These are phyloP conservation scores for Apotomis betuletana DNA, from an alignment of 2,888 invertebrate species.

Conservation along the genomic window DNA sequence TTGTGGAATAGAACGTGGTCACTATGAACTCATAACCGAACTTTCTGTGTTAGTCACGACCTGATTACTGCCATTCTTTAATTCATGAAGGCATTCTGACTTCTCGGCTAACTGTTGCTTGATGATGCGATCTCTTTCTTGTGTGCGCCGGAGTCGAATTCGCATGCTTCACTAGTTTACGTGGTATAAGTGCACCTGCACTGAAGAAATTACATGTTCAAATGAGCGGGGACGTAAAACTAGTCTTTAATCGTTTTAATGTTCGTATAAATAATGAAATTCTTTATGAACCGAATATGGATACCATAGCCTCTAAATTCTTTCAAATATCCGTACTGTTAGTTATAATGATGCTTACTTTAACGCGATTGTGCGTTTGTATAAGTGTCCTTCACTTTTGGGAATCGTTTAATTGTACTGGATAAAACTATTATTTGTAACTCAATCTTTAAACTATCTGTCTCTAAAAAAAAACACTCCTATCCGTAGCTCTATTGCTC, in stretches of 20 bases:
- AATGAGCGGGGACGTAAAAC: slow-evolving; percentile 20
- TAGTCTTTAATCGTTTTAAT: slow-evolving; percentile 12
- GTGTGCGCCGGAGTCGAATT: slow-evolving; percentile 30
- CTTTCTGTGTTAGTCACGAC: slow-evolving; percentile 41
- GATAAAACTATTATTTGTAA: too few species aligned
- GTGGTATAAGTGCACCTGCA: slow-evolving; percentile 34
- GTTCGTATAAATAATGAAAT: not conserved
- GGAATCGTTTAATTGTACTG: too few species aligned
- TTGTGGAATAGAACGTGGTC: slow-evolving; percentile 29
- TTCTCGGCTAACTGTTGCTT: slow-evolving; percentile 35
- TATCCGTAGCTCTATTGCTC: too few species aligned
- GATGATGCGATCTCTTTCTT: slow-evolving; percentile 34
- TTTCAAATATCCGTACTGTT: not conserved
- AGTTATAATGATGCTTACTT: too few species aligned
- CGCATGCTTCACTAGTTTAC: slow-evolving; percentile 30
- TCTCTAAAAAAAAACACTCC: too few species aligned
- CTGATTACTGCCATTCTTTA: slow-evolving; percentile 43
- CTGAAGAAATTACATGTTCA: slow-evolving; percentile 30
- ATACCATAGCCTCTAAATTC: not conserved
- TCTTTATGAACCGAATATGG: not conserved
- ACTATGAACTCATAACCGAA: slow-evolving; percentile 30
- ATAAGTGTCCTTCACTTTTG: too few species aligned
- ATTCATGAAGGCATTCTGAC: slow-evolving; percentile 41
- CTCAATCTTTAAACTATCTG: too few species aligned
- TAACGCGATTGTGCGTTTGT: too few species aligned